These are phyloP conservation scores for Champsocephalus esox DNA, from an alignment of 2,797 vertebrate genomes.

Conservation along the genomic window DNA sequence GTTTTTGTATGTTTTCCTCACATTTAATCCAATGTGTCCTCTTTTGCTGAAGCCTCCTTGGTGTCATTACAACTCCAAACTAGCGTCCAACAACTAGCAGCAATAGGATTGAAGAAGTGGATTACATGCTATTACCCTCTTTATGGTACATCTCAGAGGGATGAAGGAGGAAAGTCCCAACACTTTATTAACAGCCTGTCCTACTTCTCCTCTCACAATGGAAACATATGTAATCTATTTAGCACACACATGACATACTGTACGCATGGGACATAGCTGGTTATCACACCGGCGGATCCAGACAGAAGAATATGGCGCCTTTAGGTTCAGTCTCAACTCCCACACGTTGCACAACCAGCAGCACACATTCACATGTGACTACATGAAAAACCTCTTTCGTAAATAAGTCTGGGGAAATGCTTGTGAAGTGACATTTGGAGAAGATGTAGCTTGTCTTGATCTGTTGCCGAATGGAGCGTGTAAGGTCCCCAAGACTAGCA, in stretches of 20 bases:
- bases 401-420: conserved; percentile 57
- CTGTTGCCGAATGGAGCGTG: conserved; percentile 58
- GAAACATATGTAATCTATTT: conserved; percentile 37
- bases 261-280: conserved; percentile 19
- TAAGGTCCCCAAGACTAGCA: conserved; percentile 56
- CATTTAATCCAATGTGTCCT: conserved; percentile 50
- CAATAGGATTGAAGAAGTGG: conserved; percentile 50
- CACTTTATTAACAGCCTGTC: conserved; percentile 22
- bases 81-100: conserved; percentile 39
- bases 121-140: conserved; percentile 64
- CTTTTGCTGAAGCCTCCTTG: conserved; percentile 28
- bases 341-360: conserved; percentile 28
- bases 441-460: conserved; percentile 68
- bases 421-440: conserved; percentile 73
- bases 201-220: conserved; percentile 1
- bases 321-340: conserved; percentile 35
- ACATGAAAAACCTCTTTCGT: conserved; percentile 69
- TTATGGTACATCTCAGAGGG: conserved; percentile 53
- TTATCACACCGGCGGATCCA: conserved; percentile 36
- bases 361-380: conserved; percentile 45
- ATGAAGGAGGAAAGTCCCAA: conserved; percentile 57
- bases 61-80: conserved; percentile 40
- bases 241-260: conserved; percentile 7
- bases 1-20: conserved; percentile 16
- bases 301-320: conserved; percentile 31